These are phyloP conservation scores for Saccopteryx leptura DNA, from an alignment of 2,113 vertebrate species.

Conservation along the genomic window DNA sequence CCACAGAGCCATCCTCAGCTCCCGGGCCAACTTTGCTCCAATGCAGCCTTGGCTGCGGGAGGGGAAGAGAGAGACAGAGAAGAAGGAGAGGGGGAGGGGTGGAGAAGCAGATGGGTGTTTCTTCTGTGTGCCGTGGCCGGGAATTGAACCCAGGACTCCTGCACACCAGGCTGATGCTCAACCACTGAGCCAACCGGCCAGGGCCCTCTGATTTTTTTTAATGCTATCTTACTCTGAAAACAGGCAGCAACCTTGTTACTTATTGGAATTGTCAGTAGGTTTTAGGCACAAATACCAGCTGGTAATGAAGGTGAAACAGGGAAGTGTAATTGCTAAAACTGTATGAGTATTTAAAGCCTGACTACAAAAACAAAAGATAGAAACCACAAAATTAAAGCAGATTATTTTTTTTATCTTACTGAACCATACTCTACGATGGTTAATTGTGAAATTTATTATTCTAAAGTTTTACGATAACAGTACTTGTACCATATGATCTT, in stretches of 20 bases:
- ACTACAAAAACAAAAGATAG: not conserved
- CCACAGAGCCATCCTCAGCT: too few relatives aligned
- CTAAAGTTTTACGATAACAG: not conserved
- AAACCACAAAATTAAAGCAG: constrained; percentile 15
- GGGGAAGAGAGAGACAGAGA: too few relatives aligned
- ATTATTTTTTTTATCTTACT: not conserved
- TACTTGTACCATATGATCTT: not conserved
- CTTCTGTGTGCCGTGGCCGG: too few relatives aligned
- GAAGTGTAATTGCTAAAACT: not conserved
- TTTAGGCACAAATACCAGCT: not conserved
- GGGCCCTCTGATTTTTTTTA: not conserved
- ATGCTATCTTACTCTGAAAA: not conserved
- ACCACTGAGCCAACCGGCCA: too few relatives aligned
- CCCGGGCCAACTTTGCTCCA: too few relatives aligned
- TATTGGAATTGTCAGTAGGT: not conserved
- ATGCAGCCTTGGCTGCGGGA: too few relatives aligned
- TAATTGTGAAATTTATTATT: constrained; percentile 4
- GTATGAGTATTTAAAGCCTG: not conserved
- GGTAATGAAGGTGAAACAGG: not conserved
- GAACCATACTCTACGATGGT: not conserved
- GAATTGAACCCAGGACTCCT: too few relatives aligned
- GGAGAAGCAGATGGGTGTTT: too few relatives aligned
- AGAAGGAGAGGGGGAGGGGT: too few relatives aligned
- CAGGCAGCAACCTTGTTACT: not conserved
- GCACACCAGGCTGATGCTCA: too few relatives aligned